phyloP scores from a whole-genome alignment of 2,888 invertebrate species.

The Artemia sinica region DNA sequence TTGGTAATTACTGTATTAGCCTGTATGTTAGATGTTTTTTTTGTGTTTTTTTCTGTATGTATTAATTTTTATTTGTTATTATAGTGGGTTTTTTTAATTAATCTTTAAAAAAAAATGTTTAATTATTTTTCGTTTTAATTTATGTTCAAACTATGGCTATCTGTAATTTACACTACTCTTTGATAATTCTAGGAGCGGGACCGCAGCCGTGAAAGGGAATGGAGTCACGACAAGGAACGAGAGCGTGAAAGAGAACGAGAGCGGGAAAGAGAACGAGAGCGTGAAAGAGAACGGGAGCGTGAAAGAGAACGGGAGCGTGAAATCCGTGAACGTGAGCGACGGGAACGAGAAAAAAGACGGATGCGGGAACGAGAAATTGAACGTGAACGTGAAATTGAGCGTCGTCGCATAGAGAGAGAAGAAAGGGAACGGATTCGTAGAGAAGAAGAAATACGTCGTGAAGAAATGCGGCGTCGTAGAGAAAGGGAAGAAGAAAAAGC shows the following conservation, averaged over 20 bases:
- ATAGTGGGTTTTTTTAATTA: too few species aligned
- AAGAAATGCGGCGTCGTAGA: constrained; percentile 37
- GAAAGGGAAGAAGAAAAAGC: constrained; percentile 31
- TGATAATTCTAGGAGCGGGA: too few species aligned
- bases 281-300: background rate
- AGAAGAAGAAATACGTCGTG: constrained; percentile 45
- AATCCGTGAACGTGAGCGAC: constrained; percentile 29
- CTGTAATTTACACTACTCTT: too few species aligned
- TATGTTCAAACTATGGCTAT: too few species aligned
- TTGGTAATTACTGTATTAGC: too few species aligned
- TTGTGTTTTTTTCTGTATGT: too few species aligned
- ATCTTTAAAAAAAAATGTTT: too few species aligned
- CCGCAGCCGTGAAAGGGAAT: too few species aligned
- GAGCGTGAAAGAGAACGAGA: background rate
- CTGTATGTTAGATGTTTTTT: too few species aligned
- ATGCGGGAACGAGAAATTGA: constrained; percentile 33
- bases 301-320: background rate
- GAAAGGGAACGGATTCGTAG: constrained; percentile 38
- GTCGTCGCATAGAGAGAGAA: constrained; percentile 22
- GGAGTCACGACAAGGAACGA: background rate
- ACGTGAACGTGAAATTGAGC: constrained; percentile 33
- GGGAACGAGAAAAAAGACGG: constrained; percentile 32
- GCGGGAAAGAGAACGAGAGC: background rate
- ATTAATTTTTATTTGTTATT: too few species aligned
- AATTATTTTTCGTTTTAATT: too few species aligned